These are phyloP conservation scores for Otolemur garnettii DNA, from an alignment of 2,113 vertebrate genomes.

Conservation along the genomic window DNA sequence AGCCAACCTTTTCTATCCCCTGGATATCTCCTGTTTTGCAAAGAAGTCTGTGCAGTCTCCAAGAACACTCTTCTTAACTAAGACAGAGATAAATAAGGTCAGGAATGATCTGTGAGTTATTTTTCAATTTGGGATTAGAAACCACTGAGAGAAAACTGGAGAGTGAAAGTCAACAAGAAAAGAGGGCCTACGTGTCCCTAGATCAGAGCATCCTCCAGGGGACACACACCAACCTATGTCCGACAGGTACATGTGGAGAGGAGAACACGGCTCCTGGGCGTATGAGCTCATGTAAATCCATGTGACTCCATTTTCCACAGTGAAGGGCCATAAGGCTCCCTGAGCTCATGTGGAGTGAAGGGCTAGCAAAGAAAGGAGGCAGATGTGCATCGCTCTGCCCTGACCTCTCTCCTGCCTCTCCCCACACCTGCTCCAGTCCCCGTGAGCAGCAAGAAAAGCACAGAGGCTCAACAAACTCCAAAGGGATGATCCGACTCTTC, in stretches of 20 bases:
- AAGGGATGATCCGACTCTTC: neutral
- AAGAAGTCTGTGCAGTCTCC: neutral
- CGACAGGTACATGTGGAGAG: neutral
- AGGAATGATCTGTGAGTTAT: neutral
- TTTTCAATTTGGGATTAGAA: neutral
- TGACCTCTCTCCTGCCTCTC: neutral
- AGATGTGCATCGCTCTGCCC: too few species aligned
- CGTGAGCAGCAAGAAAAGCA: neutral
- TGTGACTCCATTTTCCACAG: neutral
- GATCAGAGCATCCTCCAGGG: too few species aligned
- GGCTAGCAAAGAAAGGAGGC: neutral
- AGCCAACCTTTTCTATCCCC: neutral
- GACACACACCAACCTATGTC: neutral
- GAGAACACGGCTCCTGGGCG: too few species aligned
- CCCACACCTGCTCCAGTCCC: too few species aligned
- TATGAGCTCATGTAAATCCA: too few species aligned
- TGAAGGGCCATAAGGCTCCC: neutral
- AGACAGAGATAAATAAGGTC: neutral
- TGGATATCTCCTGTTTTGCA: neutral
- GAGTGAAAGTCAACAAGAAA: neutral
- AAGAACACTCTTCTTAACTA: neutral
- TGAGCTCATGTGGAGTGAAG: neutral
- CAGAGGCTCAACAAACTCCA: neutral
- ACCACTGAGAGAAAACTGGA: neutral
- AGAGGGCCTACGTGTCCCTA: neutral